Percentiles rank a stretch among this genome's conserved stretches.
These are phyloP conservation scores for Pandemis corylana DNA, from an alignment of 2,888 invertebrate species.

Conservation along the genomic window DNA sequence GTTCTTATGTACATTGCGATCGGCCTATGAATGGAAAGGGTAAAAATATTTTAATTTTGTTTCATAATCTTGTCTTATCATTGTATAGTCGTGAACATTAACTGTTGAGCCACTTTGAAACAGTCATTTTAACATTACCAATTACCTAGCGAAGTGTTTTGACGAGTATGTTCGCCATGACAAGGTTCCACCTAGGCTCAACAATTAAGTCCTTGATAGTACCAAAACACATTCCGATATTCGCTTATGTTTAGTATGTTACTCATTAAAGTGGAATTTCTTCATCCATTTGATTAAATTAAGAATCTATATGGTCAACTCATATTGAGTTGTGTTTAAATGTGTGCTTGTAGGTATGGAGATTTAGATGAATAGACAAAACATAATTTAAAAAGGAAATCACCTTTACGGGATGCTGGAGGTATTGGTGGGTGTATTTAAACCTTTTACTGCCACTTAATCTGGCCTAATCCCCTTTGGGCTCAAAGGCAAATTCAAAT, in stretches of 20 bases:
- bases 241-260: slow-evolving; percentile 26
- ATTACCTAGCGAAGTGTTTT: background rate
- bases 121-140: background rate
- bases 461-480: slow-evolving; percentile 28
- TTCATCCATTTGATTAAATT: slow-evolving; percentile 35
- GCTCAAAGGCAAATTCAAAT: slow-evolving; percentile 19
- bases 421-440: background rate
- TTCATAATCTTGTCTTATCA: slow-evolving; percentile 7
- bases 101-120: background rate
- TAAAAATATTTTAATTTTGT: slow-evolving; percentile 8
- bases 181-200: background rate
- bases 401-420: background rate
- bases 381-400: background rate
- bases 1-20: slow-evolving; percentile 18
- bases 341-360: slow-evolving; percentile 22
- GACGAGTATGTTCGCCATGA: background rate
- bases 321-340: slow-evolving; percentile 34
- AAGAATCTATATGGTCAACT: slow-evolving; percentile 18
- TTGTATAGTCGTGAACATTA: slow-evolving; percentile 1
- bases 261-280: slow-evolving; percentile 27
- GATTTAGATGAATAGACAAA: slow-evolving; percentile 3
- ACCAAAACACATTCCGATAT: slow-evolving; percentile 31
- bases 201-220: background rate
- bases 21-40: slow-evolving; percentile 33
- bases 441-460: slow-evolving; percentile 31